phyloP scores from a whole-genome alignment of 2,113 vertebrate species.

The Gymnogyps californianus region DNA sequence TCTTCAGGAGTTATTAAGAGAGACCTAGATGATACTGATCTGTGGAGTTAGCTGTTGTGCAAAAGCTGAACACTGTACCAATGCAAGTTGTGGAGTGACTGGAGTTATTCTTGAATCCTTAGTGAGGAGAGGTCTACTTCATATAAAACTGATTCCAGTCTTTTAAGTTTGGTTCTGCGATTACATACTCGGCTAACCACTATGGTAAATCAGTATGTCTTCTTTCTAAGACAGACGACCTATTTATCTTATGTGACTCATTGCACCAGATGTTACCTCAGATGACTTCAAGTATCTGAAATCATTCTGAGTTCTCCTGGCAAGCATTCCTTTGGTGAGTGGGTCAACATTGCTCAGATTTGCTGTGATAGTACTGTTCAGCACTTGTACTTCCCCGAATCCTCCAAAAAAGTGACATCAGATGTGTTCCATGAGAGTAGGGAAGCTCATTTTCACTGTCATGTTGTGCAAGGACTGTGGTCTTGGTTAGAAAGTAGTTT shows the following conservation, averaged over 20 bases:
- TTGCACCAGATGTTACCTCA: not conserved
- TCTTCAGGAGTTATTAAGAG: not conserved
- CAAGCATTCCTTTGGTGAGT: not conserved
- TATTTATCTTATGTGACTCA: not conserved
- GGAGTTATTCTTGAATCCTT: not conserved
- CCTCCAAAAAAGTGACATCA: not conserved
- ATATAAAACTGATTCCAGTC: not conserved
- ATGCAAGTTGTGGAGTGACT: not conserved
- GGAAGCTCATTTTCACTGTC: not conserved
- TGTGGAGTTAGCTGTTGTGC: not conserved
- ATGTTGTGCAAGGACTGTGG: not conserved
- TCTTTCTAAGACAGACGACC: not conserved
- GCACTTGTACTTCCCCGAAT: not conserved
- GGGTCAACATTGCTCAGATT: not conserved
- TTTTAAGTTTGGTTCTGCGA: not conserved
- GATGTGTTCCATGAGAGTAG: not conserved
- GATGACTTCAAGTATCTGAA: conserved; percentile 26
- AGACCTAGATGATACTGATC: not conserved
- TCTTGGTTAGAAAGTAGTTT: not conserved
- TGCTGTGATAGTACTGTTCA: not conserved
- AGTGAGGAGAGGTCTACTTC: not conserved
- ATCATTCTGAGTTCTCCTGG: not conserved
- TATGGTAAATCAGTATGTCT: not conserved
- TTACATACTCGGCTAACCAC: not conserved
- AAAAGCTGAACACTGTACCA: not conserved